Evolutionary conservation across 2,113 vertebrate genomes (phyloP).

Genomic region (Fregetta grallaria): DNA sequence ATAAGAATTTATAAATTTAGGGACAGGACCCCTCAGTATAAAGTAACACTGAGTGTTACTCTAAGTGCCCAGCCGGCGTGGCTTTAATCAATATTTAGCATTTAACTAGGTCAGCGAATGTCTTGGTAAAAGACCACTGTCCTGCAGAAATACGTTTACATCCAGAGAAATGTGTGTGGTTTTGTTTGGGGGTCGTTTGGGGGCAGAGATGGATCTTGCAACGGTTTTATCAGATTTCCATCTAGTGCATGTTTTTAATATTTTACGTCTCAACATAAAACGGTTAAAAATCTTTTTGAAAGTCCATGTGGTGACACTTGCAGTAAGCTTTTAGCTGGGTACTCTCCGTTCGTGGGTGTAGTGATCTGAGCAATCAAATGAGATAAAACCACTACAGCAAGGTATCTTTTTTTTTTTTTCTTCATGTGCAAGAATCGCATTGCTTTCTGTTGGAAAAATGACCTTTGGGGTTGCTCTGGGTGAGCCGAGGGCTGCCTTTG

Average conservation of each 20-base stretch:
- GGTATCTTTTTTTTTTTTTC: accelerated
- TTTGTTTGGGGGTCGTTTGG: background rate
- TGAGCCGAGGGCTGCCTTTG: background rate
- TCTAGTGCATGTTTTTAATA: accelerated
- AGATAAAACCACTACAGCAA: background rate
- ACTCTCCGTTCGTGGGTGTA: accelerated
- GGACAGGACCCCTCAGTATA: background rate
- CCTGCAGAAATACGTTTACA: background rate
- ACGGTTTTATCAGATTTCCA: background rate
- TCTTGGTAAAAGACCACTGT: background rate
- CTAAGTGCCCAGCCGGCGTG: background rate
- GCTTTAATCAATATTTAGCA: background rate
- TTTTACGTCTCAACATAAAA: background rate
- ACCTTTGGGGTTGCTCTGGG: background rate
- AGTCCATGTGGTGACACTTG: accelerated
- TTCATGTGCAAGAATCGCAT: accelerated
- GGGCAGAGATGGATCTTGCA: background rate
- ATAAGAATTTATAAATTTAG: background rate
- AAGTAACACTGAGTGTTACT: background rate
- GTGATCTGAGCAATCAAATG: background rate
- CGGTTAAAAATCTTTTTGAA: background rate
- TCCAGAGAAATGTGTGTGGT: accelerated
- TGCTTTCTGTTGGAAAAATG: no score
- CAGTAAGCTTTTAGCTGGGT: background rate
- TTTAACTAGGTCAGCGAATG: background rate